phyloP scores from a whole-genome alignment of 2,113 vertebrate species.

The Tachycineta bicolor region DNA sequence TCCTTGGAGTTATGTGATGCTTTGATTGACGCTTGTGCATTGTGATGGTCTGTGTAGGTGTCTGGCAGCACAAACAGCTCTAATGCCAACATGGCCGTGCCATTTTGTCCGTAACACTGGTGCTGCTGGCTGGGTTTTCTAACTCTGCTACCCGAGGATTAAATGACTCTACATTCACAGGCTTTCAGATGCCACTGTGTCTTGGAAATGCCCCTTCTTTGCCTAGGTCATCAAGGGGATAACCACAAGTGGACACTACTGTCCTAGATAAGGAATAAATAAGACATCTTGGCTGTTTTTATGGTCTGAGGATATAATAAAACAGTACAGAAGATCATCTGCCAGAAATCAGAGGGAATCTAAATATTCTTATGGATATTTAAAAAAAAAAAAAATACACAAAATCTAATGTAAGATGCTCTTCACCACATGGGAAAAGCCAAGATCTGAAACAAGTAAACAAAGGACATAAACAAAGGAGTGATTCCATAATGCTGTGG shows the following conservation, averaged over 20 bases:
- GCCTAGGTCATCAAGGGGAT: not conserved
- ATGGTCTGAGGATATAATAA: not conserved
- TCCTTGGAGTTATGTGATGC: not conserved
- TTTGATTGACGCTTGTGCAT: not conserved
- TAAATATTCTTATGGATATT: not conserved
- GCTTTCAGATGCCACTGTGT: not conserved
- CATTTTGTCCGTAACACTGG: not conserved
- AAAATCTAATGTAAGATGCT: not conserved
- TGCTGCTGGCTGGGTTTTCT: not conserved
- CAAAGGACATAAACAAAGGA: not conserved
- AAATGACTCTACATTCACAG: not conserved
- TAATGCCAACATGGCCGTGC: not conserved
- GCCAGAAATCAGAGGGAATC: not conserved
- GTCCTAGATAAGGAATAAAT: not conserved
- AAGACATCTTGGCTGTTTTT: not conserved
- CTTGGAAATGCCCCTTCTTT: not conserved
- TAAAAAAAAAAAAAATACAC: not conserved
- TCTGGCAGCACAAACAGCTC: conserved; percentile 2
- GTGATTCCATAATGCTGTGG: not conserved
- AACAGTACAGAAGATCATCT: not conserved
- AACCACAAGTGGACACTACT: not conserved
- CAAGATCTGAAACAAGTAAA: not conserved
- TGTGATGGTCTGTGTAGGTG: not conserved
- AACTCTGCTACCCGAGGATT: not conserved
- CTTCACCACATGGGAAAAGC: not conserved